Evolutionary conservation across 2,888 invertebrate species (phyloP).

Genomic region (Lasioglossum oenotherae): DNA sequence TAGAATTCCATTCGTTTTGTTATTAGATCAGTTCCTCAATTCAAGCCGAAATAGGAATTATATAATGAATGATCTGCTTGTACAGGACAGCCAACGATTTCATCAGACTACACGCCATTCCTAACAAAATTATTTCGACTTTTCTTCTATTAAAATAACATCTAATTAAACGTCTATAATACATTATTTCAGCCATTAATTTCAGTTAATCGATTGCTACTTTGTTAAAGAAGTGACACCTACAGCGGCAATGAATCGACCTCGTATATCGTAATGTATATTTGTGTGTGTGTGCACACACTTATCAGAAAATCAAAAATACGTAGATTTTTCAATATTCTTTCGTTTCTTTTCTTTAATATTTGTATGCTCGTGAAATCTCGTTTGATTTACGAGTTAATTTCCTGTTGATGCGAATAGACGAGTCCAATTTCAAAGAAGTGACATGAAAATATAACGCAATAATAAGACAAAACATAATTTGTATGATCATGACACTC

Average conservation of each 20-base stretch:
- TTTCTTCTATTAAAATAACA: not conserved
- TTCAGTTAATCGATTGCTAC: conserved; percentile 23
- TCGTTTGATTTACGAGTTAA: not conserved
- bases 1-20: not conserved
- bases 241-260: conserved; percentile 16
- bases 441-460: conserved; percentile 49
- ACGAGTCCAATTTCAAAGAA: conserved; percentile 28
- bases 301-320: conserved; percentile 13
- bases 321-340: not conserved
- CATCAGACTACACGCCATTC: not conserved
- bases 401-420: conserved; percentile 29
- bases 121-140: not conserved
- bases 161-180: conserved; percentile 12
- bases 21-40: not conserved
- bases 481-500: conserved; percentile 66
- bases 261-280: conserved; percentile 27
- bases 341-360: not conserved
- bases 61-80: not conserved
- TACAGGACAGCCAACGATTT: not conserved
- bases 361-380: not conserved
- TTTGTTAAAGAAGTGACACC: conserved; percentile 21
- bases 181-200: conserved; percentile 23
- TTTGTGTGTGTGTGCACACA: conserved; percentile 2
- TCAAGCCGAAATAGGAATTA: not conserved
- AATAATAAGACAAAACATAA: conserved; percentile 51